Evolutionary conservation across 2,113 vertebrate genomes (phyloP).

Genomic region (Eolophus roseicapilla): DNA sequence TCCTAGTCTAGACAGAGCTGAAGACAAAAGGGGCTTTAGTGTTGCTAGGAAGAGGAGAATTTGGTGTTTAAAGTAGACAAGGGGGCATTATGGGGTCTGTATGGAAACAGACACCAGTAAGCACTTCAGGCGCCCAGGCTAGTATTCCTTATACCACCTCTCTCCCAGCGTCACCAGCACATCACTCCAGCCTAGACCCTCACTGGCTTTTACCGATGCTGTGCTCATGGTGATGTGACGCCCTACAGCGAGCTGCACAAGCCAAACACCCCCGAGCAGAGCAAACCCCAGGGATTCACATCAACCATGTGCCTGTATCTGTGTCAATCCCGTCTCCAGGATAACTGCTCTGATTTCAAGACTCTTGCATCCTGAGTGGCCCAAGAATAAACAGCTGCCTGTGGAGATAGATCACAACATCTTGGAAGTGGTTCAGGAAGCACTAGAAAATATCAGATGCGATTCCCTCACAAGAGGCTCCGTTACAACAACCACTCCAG

Average conservation of each 20-base stretch:
- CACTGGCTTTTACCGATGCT: fast-evolving
- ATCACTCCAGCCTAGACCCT: neutral
- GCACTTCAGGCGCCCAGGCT: neutral
- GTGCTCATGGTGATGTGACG: fast-evolving
- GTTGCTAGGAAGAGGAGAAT: neutral
- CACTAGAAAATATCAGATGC: neutral
- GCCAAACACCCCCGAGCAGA: neutral
- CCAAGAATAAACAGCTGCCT: slow-evolving; percentile 23
- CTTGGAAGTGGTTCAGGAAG: slow-evolving; percentile 36
- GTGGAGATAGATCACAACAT: neutral
- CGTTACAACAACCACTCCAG: neutral
- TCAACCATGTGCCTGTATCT: neutral
- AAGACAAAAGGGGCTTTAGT: neutral
- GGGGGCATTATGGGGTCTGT: neutral
- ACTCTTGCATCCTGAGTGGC: neutral
- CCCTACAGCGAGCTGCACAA: neutral
- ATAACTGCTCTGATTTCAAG: neutral
- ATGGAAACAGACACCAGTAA: neutral
- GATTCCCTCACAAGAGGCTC: neutral
- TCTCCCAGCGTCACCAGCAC: neutral
- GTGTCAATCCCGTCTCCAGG: neutral
- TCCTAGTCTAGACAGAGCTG: neutral
- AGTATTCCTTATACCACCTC: neutral
- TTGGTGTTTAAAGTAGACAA: neutral
- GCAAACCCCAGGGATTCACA: neutral